Base-by-base conservation (phyloP, 2,113 vertebrate genomes). In the Megaptera novaeangliae region DNA sequence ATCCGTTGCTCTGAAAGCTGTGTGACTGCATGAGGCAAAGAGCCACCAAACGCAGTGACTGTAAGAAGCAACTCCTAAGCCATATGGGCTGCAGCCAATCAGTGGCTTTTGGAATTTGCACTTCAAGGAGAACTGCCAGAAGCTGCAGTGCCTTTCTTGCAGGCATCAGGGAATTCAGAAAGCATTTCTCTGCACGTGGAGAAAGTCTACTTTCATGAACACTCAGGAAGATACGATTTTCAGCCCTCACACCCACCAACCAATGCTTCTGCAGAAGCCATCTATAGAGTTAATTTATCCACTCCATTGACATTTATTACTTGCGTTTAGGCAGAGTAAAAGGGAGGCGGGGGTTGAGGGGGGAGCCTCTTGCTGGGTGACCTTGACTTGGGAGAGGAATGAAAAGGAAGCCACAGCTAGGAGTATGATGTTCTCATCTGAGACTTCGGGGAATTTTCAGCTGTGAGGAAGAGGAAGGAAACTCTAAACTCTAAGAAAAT, bases 91-190 rank as follows among this genome's bases (percentile, higher is more conserved):
- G 21, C 5, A 27, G 64, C 11, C 68, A 44, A 18, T 18, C 20
- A 12, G 27, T 2, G 8, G 68, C 75, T 46, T 55, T 20, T 13
- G 7, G 34, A 36, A 52, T 17, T 2, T 66, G 44, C 11, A 31
- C 18, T 5, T 9, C 8, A 14, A 44, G 27, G 39, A 71, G 5
- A 55, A 5, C 80, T 1, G 3, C 13, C 39, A 27, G 25, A 9
- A 13, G n/a, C 6, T 9, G 31, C 15, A 7, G 14, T 6, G 44
- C 8, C n/a, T 29, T 44, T 0, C 10, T 3, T 0, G 10, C 17
- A 1, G 14, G 41, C 18, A 9, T 8, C 3, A 1, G 81, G n/a
- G 13, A 29, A 46, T 46, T 36, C 27, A 44, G 20, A 55, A 39
- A 86, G 44, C 41, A 63, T 36, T 31, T 63, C 23, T 39, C 49